Conservation (phyloP, 1,140 invertebrate species). For the Xylocopa sonorina region DNA sequence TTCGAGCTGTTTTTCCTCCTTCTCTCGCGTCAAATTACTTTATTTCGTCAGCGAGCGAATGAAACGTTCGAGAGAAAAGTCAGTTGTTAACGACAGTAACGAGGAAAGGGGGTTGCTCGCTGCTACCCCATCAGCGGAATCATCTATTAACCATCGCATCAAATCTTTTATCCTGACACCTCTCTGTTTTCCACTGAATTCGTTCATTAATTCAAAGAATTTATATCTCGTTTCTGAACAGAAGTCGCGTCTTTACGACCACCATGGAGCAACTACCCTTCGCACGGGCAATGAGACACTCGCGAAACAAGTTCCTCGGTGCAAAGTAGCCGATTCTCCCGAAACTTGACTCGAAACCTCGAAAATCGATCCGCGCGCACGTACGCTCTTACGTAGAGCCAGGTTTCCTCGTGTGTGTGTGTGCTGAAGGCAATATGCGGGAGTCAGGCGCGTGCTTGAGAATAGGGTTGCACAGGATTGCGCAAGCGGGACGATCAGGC, state of each 20-base stretch:
- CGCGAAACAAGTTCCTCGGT: not conserved
- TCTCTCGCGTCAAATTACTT: not conserved
- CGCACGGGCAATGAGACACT: not conserved
- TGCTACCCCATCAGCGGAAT: too few relatives aligned
- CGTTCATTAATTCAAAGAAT: too few relatives aligned
- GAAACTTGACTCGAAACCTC: not conserved
- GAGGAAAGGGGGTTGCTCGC: too few relatives aligned
- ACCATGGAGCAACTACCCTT: not conserved
- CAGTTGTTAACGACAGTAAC: too few relatives aligned
- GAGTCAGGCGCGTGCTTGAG: not conserved
- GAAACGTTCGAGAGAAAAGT: too few relatives aligned
- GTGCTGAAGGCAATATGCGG: not conserved
- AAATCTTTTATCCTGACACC: too few relatives aligned
- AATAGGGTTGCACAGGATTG: conserved; percentile 37
- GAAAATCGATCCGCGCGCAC: conserved; percentile 25
- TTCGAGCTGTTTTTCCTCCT: not conserved
- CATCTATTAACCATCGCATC: too few relatives aligned
- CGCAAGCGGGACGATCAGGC: not conserved
- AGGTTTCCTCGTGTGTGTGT: not conserved
- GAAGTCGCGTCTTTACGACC: not conserved
- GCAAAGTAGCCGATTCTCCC: conserved; percentile 1
- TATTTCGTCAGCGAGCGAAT: too few relatives aligned
- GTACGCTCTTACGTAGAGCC: too few relatives aligned
- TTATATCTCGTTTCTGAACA: not conserved
- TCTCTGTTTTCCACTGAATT: too few relatives aligned